These are phyloP conservation scores for Tenthredo distinguenda DNA, from an alignment of 2,888 invertebrate species.

Conservation along the genomic window DNA sequence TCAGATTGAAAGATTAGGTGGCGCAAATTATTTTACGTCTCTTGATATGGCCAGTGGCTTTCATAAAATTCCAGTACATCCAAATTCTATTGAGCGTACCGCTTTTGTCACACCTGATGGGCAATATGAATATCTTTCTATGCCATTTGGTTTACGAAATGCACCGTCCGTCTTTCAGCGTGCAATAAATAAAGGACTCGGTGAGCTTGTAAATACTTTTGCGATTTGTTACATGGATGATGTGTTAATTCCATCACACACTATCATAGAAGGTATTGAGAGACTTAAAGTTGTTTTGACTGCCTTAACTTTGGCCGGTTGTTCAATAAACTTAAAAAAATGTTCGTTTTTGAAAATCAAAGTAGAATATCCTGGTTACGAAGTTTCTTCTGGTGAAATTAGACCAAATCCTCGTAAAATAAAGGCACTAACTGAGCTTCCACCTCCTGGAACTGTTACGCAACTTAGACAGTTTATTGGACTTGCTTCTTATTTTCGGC, in stretches of 20 bases:
- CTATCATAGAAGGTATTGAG: constrained; percentile 55
- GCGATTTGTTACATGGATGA: constrained; percentile 53
- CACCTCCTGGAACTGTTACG: constrained; percentile 52
- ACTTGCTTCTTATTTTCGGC: too few relatives aligned
- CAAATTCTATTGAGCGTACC: constrained; percentile 38
- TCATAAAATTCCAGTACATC: constrained; percentile 58
- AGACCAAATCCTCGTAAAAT: constrained; percentile 55
- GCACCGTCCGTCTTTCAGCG: constrained; percentile 63
- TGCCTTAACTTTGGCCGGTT: constrained; percentile 25
- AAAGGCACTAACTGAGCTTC: constrained; percentile 33
- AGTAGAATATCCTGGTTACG: constrained; percentile 20
- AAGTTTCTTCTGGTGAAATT: constrained; percentile 46
- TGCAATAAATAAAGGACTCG: constrained; percentile 57
- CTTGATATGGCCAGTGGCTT: constrained; percentile 60
- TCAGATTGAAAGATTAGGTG: constrained; percentile 56
- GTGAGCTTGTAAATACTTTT: constrained; percentile 51
- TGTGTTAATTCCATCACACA: constrained; percentile 27
- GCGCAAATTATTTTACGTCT: constrained; percentile 55
- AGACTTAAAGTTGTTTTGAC: constrained; percentile 55
- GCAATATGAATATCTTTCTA: constrained; percentile 59
- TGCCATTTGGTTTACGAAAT: constrained; percentile 63
- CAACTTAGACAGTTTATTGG: too few relatives aligned
- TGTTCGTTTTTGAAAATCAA: constrained; percentile 56
- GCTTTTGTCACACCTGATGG: constrained; percentile 54
- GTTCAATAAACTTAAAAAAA: constrained; percentile 54